Evolutionary conservation across 2,888 invertebrate genomes (phyloP), one percentile per base, ranked within the genome.

Genomic region (Cynaeus angustus): DNA sequence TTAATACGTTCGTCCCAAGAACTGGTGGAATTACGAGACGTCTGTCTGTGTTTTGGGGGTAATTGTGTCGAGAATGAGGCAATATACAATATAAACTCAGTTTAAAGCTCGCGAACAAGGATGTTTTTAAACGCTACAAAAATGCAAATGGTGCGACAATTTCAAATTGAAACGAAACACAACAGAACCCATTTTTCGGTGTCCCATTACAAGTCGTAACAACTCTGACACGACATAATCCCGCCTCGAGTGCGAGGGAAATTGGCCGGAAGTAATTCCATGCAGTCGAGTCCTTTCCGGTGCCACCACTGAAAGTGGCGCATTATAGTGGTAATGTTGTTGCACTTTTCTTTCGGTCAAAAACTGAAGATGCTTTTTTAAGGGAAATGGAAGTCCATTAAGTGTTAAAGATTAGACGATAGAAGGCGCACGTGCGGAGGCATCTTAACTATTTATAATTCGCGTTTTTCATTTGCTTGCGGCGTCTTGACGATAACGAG

Each of bases 381-480:
- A 4, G 52, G 41, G 21, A 61, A 37, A 45, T 45, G 58, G 43
- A 38, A 55, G 10, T 55, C 37, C 30, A 69, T 70, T 72, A 75
- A 66, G 69, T 70, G 72, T 73, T 74, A 72, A 72, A 74, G 69
- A 66, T 56, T 43, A 70, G 72, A 74, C 74, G 72, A n/a, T n/a
- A n/a, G n/a, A n/a, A 74, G 56, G 58, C 68, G 73, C 71, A 74
- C 75, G 75, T 74, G 75, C 74, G 55, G 37, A 64, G 46, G 74
- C 73, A 75, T 53, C 71, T 75, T 75, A 74, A 74, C 71, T 70
- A 70, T 74, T 74, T 72, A 72, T 74, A 74, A 75, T 75, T 75
- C 68, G 66, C 59, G 65, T 56, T 56, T 56, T 56, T 43, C 28
- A 9, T 56, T 43, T 41, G 53, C n/a, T 37, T 37, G 55, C 30